Evolutionary conservation across 2,797 vertebrate species (phyloP).

Genomic region (Gobionotothen gibberifrons): DNA sequence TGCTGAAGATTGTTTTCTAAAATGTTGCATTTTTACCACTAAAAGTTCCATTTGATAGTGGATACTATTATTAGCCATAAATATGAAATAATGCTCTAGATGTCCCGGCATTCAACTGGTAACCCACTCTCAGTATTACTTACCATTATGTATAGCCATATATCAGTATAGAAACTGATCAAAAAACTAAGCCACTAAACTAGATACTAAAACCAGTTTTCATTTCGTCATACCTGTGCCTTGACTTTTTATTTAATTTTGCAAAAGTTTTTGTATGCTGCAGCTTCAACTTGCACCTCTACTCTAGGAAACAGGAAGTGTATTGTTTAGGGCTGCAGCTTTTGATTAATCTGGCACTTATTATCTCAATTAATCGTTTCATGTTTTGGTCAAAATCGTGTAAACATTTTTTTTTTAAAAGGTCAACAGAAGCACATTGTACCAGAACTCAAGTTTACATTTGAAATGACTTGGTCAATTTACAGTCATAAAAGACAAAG

Average conservation of each 20-base stretch:
- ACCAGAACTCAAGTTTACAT: background rate
- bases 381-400: background rate
- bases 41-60: background rate
- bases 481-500: background rate
- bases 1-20: slow-evolving; percentile 1
- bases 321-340: background rate
- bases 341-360: background rate
- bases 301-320: slow-evolving; percentile 3
- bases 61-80: background rate
- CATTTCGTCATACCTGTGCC: slow-evolving; percentile 51
- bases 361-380: background rate
- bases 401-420: background rate
- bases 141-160: background rate
- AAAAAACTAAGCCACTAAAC: slow-evolving; percentile 15
- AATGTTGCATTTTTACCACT: background rate
- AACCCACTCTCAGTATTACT: slow-evolving; percentile 21
- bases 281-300: background rate
- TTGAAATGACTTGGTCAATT: background rate
- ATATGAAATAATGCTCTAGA: slow-evolving; percentile 12
- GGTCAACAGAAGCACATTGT: background rate
- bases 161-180: slow-evolving; percentile 15
- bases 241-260: slow-evolving; percentile 40
- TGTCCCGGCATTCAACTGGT: slow-evolving; percentile 8
- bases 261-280: slow-evolving; percentile 22
- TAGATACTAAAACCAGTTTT: slow-evolving; percentile 1